Evolutionary conservation across 2,797 vertebrate species (phyloP).

Genomic region (Tragopan temminckii): DNA sequence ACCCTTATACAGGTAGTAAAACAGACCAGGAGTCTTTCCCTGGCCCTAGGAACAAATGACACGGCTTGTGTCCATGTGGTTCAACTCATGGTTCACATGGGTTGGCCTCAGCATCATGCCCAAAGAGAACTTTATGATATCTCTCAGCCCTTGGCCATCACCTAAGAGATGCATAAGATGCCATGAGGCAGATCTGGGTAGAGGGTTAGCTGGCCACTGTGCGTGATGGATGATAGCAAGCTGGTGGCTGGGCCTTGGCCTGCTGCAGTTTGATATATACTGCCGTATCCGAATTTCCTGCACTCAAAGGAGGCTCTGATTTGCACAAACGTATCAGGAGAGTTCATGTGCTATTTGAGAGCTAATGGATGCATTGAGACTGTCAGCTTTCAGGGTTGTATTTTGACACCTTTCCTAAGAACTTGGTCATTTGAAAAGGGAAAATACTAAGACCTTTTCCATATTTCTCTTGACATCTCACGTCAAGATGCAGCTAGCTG

Average conservation of each 20-base stretch:
- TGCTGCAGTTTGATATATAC: background rate
- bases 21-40: background rate
- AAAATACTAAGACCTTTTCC: constrained; percentile 17
- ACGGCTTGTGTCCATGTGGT: background rate
- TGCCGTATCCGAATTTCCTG: background rate
- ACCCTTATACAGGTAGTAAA: background rate
- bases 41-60: background rate
- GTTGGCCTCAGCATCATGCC: background rate
- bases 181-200: background rate
- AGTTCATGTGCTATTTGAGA: background rate
- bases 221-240: background rate
- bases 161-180: background rate
- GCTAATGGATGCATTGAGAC: constrained; percentile 16
- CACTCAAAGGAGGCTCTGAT: background rate
- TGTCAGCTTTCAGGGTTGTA: constrained; percentile 4
- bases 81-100: background rate
- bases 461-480: background rate
- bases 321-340: rapidly evolving
- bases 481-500: background rate
- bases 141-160: background rate
- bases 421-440: constrained; percentile 14
- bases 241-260: background rate
- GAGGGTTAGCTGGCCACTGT: background rate
- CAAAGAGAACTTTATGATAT: background rate
- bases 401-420: constrained; percentile 11